Base-by-base conservation (phyloP, 2,113 vertebrate species). In the Gymnocephalus cernua region DNA sequence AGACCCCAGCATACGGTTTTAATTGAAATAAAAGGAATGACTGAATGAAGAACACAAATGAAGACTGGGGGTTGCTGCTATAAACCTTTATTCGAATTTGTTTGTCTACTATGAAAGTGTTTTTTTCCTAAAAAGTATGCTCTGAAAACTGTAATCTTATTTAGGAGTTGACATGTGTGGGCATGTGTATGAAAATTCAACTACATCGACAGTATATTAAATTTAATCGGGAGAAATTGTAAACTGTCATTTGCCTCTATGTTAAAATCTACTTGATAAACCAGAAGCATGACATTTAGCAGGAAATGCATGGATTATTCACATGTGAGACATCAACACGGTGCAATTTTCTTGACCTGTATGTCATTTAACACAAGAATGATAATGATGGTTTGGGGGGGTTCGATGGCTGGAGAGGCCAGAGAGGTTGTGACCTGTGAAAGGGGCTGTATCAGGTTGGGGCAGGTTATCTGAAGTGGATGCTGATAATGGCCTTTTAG, bases 401-500 rank as follows among this genome's bases (percentile, higher is more conserved):
- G 76, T 41, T 68, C 53, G 85, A 80, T 83, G 89, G 85, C 78
- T 61, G 77, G 61, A 93, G 85, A 90, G 91, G 86, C 69, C 88
- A 85, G 56, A 19, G 80, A 77, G 94, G 93, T 94, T 92, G 77
- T 27, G 92, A 93, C 94, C 94, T 86, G 68, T 70, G 82, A 69
- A 89, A 83, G 85, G 86, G 90, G 68, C 91, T 87, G 90, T 84
- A 94, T 94, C 86, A 90, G 93, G 94, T 94, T 92, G 90, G 90
- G 86, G 87, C 90, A 90, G 93, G 94, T 95, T 93, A 94, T 95
- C 93, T 93, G 91, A 92, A 94, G 93, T 93, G 92, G 86, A 91
- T 56, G 76, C 88, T 93, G 93, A 93, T 95, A 95, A 96, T 95
- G 92, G 94, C 92, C 94, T 95, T 94, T 95, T 87, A 94, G 93